Evolutionary conservation across 2,113 vertebrate genomes (phyloP).

Genomic region (Heteronetta atricapilla): DNA sequence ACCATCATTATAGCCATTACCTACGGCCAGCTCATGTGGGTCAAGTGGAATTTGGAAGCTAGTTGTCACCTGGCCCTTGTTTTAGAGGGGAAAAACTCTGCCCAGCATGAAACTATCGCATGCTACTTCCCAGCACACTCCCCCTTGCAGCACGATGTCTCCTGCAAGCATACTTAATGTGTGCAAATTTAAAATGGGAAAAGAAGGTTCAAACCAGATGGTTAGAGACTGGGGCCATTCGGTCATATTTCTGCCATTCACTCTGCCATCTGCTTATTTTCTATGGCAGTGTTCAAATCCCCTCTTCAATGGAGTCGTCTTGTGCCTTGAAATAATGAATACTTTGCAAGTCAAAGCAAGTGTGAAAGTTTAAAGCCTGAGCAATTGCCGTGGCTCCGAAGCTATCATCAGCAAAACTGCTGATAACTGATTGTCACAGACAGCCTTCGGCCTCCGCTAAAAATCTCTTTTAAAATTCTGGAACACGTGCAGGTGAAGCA

Average conservation of each 20-base stretch:
- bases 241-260: background rate
- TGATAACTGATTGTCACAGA: background rate
- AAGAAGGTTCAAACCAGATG: constrained; percentile 11
- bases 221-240: background rate
- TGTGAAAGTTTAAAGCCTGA: background rate
- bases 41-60: accelerated
- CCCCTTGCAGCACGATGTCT: background rate
- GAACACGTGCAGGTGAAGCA: background rate
- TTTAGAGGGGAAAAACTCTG: background rate
- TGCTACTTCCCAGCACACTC: accelerated
- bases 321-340: background rate
- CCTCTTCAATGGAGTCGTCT: background rate
- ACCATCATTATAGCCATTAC: background rate
- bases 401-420: background rate
- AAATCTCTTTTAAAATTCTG: background rate
- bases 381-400: background rate
- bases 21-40: background rate
- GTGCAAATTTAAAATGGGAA: background rate
- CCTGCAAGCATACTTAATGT: background rate
- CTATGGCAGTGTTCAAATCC: background rate
- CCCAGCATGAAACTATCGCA: too few relatives aligned
- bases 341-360: background rate
- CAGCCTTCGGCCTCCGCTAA: background rate
- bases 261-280: constrained; percentile 29
- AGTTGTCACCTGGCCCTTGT: accelerated